phyloP scores from a whole-genome alignment of 2,888 invertebrate species.

The Clusia tigrina region DNA sequence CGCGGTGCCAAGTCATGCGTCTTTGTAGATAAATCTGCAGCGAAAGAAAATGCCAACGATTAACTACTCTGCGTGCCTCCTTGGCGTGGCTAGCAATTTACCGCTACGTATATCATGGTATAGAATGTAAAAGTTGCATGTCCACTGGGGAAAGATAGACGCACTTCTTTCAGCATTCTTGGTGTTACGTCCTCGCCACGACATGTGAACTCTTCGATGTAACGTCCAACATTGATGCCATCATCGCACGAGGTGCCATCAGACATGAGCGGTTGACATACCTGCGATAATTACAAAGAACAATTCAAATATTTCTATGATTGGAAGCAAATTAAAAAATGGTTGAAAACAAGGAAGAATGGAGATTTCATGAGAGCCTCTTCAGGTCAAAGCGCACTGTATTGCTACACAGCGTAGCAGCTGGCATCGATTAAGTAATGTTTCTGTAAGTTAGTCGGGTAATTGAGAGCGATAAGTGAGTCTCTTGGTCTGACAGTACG shows the following conservation, averaged over 20 bases:
- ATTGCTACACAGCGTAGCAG: no score
- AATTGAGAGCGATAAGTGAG: no score
- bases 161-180: slow-evolving; percentile 74
- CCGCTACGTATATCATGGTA: slow-evolving; percentile 83
- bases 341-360: no score
- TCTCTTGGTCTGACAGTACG: no score
- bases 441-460: no score
- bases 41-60: not conserved
- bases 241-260: slow-evolving; percentile 68
- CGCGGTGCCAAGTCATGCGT: slow-evolving; percentile 81
- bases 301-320: no score
- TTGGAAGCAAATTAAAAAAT: no score
- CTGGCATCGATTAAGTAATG: no score
- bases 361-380: no score
- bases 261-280: slow-evolving; percentile 79
- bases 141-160: slow-evolving; percentile 90
- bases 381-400: no score
- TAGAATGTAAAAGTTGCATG: slow-evolving; percentile 90
- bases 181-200: slow-evolving; percentile 64
- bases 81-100: slow-evolving; percentile 67
- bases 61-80: not conserved
- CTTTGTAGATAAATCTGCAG: slow-evolving; percentile 87
- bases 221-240: slow-evolving; percentile 70
- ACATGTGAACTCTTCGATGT: slow-evolving; percentile 79
- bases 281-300: no score